Evolutionary conservation across 2,797 vertebrate genomes (phyloP), one percentile per base, ranked within the genome.

Genomic region (Hirundo rustica): DNA sequence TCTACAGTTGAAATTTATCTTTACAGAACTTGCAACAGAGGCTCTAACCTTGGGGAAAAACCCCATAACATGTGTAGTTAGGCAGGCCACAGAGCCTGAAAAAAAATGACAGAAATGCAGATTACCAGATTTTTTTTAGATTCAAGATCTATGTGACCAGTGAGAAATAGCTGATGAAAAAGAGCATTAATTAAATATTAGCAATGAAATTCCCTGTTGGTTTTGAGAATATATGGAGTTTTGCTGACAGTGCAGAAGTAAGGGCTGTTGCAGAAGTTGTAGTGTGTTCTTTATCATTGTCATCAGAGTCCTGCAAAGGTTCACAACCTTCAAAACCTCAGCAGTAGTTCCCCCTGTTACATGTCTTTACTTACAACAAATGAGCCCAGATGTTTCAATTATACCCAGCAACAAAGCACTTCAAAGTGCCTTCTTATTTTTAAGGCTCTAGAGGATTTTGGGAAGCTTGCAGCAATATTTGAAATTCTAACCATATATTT

Each of bases 51-150:
- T 44, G 12, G 38, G 14, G 32, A 18, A 70, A 66, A 53, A 2
- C 0, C 8, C 8, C 3, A 30, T n/a, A 6, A 71, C 11, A 38
- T 1, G 6, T 58, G 15, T 8, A 70, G 32, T 30, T 12, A 62
- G 13, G 14, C 7, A 47, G 30, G 22, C 17, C 50, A 70, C 53
- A 71, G 25, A 70, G 3, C 6, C 32, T 68, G 27, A 29, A 68
- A 53, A 60, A 13, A 15, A 21, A 7, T 38, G 5, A 30, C 7
- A 76, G 11, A 55, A 80, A 55, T 36, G 2, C 14, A 70, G 11
- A 38, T 47, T 30, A 15, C 2, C 17, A 64, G 26, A 51, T 36
- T 1, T 3, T 5, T 85, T 80, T 72, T 26, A 72, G 38, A 82
- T 29, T 47, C 5, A 18, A 68, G 26, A 10, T 22, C 9, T 75